Evolutionary conservation across 1,140 invertebrate species (phyloP).

Genomic region (Batillaria attramentaria): DNA sequence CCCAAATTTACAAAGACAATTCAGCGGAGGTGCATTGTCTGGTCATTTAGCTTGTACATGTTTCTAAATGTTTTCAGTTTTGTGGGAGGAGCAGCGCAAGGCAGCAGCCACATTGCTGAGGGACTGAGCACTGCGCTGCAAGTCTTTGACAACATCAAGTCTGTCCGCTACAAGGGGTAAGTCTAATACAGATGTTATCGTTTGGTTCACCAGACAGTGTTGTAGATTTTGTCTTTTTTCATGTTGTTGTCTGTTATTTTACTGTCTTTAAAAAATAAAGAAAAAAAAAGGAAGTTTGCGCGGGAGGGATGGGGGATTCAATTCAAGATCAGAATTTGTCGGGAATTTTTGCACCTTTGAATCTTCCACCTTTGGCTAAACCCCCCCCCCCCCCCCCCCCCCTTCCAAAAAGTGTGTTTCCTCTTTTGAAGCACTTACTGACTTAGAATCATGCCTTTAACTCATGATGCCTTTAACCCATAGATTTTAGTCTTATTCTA

Average conservation of each 20-base stretch:
- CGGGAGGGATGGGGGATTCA: no score
- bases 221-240: conserved; percentile 5
- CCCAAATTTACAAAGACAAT: not conserved
- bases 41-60: no score
- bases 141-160: conserved; percentile 89
- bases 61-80: conserved; percentile 80
- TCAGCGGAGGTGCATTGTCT: not conserved
- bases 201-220: not conserved
- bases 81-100: conserved; percentile 90
- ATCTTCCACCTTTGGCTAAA: no score
- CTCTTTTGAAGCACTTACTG: no score
- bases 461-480: no score
- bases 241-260: not conserved
- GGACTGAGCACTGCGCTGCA: conserved; percentile 88
- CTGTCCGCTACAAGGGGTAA: conserved; percentile 77
- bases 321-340: no score
- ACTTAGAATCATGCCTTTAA: no score
- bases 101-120: conserved; percentile 90
- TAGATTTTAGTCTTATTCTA: no score
- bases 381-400: no score
- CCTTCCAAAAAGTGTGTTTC: no score
- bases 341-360: no score
- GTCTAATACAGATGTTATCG: conserved; percentile 4
- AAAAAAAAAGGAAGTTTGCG: no score
- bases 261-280: not conserved